These are phyloP conservation scores for Casuarius casuarius DNA, from an alignment of 2,113 vertebrate species.

Conservation along the genomic window DNA sequence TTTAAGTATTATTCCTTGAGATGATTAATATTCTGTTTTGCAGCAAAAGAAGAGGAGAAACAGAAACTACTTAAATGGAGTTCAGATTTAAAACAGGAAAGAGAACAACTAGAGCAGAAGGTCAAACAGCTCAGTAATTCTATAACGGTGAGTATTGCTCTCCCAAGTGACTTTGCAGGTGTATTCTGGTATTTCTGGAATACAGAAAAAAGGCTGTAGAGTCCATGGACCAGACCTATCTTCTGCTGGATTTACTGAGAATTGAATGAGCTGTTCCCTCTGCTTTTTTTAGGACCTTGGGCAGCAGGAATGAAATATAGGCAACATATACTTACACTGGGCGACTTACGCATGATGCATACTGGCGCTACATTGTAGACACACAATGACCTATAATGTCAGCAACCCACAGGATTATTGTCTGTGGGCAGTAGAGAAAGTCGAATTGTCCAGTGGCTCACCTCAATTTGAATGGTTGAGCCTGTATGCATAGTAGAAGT, in stretches of 20 bases:
- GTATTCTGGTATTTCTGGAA: background rate
- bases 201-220: background rate
- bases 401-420: background rate
- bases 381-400: background rate
- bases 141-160: slow-evolving; percentile 86
- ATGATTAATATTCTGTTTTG: slow-evolving; percentile 1
- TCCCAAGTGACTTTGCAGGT: background rate
- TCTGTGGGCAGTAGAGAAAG: background rate
- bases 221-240: background rate
- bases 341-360: background rate
- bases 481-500: background rate
- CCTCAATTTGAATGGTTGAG: background rate
- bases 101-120: slow-evolving; percentile 95
- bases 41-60: slow-evolving; percentile 99
- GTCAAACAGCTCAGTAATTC: slow-evolving; percentile 97
- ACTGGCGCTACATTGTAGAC: background rate
- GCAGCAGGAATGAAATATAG: background rate
- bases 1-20: background rate
- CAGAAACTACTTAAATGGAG: slow-evolving; percentile 98
- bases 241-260: background rate
- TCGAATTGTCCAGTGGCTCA: background rate
- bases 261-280: background rate
- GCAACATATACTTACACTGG: background rate
- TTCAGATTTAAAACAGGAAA: slow-evolving; percentile 94
- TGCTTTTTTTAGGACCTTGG: background rate